Base-by-base conservation (phyloP, 2,888 invertebrate species). In the Venusia cambrica region DNA sequence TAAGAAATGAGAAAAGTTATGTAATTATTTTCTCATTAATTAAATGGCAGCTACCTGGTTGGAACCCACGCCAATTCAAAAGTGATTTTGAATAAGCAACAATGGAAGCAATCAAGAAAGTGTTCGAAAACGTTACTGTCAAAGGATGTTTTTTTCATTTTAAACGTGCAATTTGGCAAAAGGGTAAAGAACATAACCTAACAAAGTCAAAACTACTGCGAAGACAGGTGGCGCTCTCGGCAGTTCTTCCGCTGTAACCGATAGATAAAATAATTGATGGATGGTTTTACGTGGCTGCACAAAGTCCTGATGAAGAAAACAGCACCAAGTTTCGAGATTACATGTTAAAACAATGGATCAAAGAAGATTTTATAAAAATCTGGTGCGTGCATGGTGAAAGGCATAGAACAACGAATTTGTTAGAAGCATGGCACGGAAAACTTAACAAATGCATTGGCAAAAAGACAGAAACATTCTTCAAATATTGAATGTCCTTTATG, bases 391-490 rank as follows among this genome's bases (percentile, higher is more conserved):
- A 17, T 8, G 36, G 18, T 4, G 5, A 19, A 12, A 17, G 13
- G 1, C 36, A 36, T 15, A 18, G 19, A 10, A 36, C 36, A 5
- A 29, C 18, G 2, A 35, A 24, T 16, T 2, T 4, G 4, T 12
- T 29, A 9, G 34, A 35, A 18, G 9, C 17, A 2, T 35, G 29
- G 35, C 27, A 34, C 17, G 12, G n/a, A 4, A 34, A 34, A n/a
- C 5, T 36, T 9, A 36, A 36, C 6, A 26, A 26, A 7, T 3
- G 3, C 5, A 26, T 33, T 14, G 16, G 10, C 9, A 34, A 16
- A 18, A 36, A 36, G 6, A n/a, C n/a, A n/a, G n/a, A n/a, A n/a
- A n/a, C n/a, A n/a, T n/a, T n/a, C n/a, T n/a, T n/a, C n/a, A n/a
- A n/a, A n/a, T n/a, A n/a, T n/a, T n/a, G n/a, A n/a, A n/a, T n/a